Base-by-base conservation (phyloP, 2,113 vertebrate genomes). In the Lipophrys pholis region DNA sequence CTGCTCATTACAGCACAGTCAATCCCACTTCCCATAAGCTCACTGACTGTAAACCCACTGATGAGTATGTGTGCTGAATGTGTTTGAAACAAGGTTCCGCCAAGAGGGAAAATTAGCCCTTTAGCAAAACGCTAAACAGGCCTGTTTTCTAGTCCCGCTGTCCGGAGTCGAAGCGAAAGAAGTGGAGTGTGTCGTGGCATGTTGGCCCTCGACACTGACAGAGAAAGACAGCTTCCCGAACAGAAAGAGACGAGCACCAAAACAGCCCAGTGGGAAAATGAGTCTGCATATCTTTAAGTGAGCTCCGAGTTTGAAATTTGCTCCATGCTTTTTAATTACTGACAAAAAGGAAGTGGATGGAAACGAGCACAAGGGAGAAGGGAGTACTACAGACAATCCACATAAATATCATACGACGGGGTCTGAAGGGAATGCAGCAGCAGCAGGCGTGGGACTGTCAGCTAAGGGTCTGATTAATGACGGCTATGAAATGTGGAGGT, bases 391-490 rank as follows among this genome's bases (percentile, higher is more conserved):
- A 89, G 78, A 87, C 83, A 84, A 85, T 89, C 87, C 89, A 88
- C 86, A 90, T 85, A 91, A 87, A 89, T 89, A 90, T 88, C 60
- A 75, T 50, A 55, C 76, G 72, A 77, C 41, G 16, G 70, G 67
- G 55, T 82, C 76, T 76, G 72, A 86, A 71, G 74, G 82, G 81
- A 87, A 61, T 3, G 46, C 21, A 56, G 81, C 70, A 79, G 69
- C 70, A 78, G 21, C 21, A 4, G 74, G 76, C 74, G 51, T 40
- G 52, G 69, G 60, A 80, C 81, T 86, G 82, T 87, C 82, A 87
- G 70, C 72, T 61, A 39, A 56, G 38, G 55, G 55, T 70, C 74
- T 91, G 92, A 93, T 92, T 90, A 83, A 92, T 89, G 90, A 81
- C 82, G 67, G 78, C 78, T 63, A 74, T 67, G 84, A 52, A 82